Base-by-base conservation (phyloP, 1,140 invertebrate genomes). In the Pissodes strobi region DNA sequence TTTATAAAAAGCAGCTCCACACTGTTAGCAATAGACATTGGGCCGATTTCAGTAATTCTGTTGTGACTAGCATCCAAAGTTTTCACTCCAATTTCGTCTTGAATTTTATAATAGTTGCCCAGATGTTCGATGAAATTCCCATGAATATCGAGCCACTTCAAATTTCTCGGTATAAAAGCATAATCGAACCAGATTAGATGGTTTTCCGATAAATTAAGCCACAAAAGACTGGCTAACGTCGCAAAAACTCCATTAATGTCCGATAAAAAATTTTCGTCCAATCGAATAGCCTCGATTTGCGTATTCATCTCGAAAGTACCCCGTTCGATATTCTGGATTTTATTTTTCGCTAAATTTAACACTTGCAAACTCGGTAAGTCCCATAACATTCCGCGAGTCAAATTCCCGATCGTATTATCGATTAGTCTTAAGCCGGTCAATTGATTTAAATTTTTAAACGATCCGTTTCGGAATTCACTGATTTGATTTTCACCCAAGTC, bases 101-200 rank as follows among this genome's bases (percentile, higher is more conserved):
- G 87, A 55, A 91, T 83, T 79, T 89, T 89, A 76, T 93, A 94
- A 78, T 94, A 93, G 77, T 94, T 94, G 6, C 86, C 90, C 48
- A 94, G 80, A 27, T 87, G 87, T 78, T 91, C 90, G 72, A 95
- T 92, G 69, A 88, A 90, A 76, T 95, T 95, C 34, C 90, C 86
- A 74, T 93, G 91, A 69, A 95, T 88, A 75, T 95, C 92, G 72
- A 95, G 81, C 91, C 92, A 95, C 78, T 94, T 93, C 41, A 95
- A 80, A 76, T 92, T 92, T 41, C 84, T 86, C 8, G 92, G 92
- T 63, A 95, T 87, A 76, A 93, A 91, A 12, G 91, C 91, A 76
- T 93, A 94, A 76, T 95, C 92, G 75, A 94, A 94, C 90, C 91
- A 92, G 41, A 92, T 87, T 72, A 95, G 81, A 82, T 92, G 90